These are phyloP conservation scores for Ditylenchus weischeri DNA, from an alignment of 2,888 invertebrate species.

Conservation along the genomic window DNA sequence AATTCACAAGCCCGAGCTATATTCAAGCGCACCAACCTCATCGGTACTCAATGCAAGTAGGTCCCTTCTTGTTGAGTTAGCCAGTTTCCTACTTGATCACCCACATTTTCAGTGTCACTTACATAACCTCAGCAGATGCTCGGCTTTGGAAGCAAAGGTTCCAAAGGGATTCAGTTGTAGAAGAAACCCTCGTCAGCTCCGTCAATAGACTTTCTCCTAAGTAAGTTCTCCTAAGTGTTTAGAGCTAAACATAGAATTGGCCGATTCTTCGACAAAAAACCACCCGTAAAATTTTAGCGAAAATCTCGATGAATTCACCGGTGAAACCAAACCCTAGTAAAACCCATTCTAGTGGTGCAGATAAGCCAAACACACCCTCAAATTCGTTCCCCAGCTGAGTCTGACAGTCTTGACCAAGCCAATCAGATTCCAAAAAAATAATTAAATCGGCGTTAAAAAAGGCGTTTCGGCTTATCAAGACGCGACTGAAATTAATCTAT, in stretches of 20 bases:
- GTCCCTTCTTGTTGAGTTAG: conserved; percentile 23
- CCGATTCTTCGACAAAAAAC: no score
- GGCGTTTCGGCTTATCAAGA: not conserved
- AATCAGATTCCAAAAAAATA: no score
- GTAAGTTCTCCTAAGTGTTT: conserved; percentile 7
- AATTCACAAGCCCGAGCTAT: conserved; percentile 67
- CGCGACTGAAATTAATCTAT: not conserved
- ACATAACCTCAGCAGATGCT: conserved; percentile 65
- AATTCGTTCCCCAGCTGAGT: no score
- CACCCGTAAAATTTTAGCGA: no score
- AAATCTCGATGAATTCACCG: no score
- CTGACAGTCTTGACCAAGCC: no score
- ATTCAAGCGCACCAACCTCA: conserved; percentile 65
- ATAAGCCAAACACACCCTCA: no score
- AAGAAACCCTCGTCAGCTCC: conserved; percentile 27
- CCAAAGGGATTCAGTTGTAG: conserved; percentile 41
- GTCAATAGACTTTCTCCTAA: conserved; percentile 37
- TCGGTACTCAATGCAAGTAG: conserved; percentile 66
- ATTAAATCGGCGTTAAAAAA: not conserved
- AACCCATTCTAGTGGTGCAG: no score
- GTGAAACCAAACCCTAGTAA: no score
- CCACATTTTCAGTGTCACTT: conserved; percentile 63
- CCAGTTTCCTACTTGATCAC: no score
- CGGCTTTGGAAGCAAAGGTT: conserved; percentile 61
- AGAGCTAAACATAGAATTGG: no score